Evolutionary conservation across 1,140 invertebrate species (phyloP), one percentile per base, ranked within the genome.

Genomic region (Leguminivora glycinivorella): DNA sequence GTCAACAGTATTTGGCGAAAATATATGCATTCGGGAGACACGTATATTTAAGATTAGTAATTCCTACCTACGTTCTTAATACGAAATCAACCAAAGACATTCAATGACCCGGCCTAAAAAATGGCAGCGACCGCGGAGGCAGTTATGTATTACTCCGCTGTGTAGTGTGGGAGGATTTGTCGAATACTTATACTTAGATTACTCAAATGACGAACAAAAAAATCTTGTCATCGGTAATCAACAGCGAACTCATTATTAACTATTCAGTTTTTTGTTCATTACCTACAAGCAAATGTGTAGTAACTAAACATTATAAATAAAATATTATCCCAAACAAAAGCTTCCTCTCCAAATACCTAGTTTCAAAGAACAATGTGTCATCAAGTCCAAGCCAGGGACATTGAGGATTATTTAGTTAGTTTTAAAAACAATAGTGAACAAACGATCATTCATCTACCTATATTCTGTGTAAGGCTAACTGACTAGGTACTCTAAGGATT

Each of bases 41-140:
- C n/a, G n/a, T n/a, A n/a, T 29, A 5, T 29, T 38, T 43, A 43
- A n/a, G n/a, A 43, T 43, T 29, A 26, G 31, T n/a, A 63, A 29
- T 34, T 31, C 26, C 26, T 31, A 31, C 4, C 26, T 63, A 31
- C 7, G 17, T 52, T 52, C 6, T 7, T 26, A 60, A 31, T n/a
- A 10, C 6, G 14, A 63, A 17, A 63, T 14, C 29, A 4, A 34
- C 58, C 58, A 14, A 34, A 63, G n/a, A 19, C 47, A 22, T 63
- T 63, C 26, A 19, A 19, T 63, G 29, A 63, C 58, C 58, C 58
- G 5, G 26, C 25, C 6, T 63, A 31, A 63, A 63, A 63, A 63
- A 63, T 29, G n/a, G 29, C 12, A 63, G 12, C 25, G 22, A 63
- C 14, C 17, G 25, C 10, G 24, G 26, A 63, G 26, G 58, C 58